Evolutionary conservation across 2,888 invertebrate species (phyloP).

Genomic region (Morinoia aosen): DNA sequence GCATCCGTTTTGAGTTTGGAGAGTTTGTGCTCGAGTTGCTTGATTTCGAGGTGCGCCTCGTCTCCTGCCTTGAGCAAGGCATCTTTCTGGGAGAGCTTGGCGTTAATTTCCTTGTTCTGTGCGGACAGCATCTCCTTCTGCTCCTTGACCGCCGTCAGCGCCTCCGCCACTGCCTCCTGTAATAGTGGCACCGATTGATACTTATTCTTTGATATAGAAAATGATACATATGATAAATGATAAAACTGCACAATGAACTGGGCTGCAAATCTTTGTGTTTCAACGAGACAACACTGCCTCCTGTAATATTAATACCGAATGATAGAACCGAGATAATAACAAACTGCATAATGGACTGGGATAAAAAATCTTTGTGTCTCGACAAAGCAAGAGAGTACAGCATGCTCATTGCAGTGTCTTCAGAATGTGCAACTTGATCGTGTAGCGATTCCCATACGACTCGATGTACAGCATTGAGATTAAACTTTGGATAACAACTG

Average conservation of each 20-base stretch:
- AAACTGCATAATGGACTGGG: background rate
- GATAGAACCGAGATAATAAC: too few relatives aligned
- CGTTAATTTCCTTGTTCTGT: conserved; percentile 80
- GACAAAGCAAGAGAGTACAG: background rate
- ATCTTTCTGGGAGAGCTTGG: conserved; percentile 78
- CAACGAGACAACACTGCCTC: too few relatives aligned
- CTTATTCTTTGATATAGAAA: too few relatives aligned
- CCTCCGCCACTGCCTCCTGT: conserved; percentile 73
- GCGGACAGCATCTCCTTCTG: conserved; percentile 80
- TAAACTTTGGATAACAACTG: background rate
- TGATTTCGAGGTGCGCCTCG: conserved; percentile 71
- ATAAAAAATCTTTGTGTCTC: background rate
- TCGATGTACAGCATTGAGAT: background rate
- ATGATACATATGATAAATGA: too few relatives aligned
- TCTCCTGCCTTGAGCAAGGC: conserved; percentile 76
- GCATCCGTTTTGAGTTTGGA: conserved; percentile 76
- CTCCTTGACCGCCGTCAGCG: conserved; percentile 73
- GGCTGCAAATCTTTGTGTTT: too few relatives aligned
- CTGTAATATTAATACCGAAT: too few relatives aligned
- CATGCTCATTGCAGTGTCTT: too few relatives aligned
- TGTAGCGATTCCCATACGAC: too few relatives aligned
- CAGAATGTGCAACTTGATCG: too few relatives aligned
- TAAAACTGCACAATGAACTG: too few relatives aligned
- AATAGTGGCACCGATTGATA: too few relatives aligned
- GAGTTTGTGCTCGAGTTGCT: conserved; percentile 73